Percentiles rank a stretch among this genome's conserved stretches.
phyloP scores from a whole-genome alignment of 2,113 vertebrate genomes.

The Leucosticte australis region DNA sequence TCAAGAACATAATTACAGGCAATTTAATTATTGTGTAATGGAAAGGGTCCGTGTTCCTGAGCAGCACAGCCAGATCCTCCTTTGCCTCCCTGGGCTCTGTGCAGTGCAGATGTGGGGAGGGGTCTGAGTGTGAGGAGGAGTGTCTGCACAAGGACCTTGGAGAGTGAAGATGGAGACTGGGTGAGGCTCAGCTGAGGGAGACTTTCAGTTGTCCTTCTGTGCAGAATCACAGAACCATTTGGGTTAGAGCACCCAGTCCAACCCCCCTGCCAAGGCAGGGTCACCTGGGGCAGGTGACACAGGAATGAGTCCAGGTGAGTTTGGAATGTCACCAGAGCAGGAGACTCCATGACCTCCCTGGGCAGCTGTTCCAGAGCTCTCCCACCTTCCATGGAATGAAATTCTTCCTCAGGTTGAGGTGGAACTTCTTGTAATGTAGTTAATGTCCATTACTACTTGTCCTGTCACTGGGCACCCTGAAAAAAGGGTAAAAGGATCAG shows the following conservation, averaged over 20 bases:
- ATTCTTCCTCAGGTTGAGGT: background rate
- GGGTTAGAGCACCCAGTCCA: background rate
- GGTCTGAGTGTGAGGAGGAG: background rate
- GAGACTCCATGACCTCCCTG: background rate
- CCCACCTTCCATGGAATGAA: background rate
- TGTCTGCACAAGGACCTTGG: background rate
- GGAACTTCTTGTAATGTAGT: no score
- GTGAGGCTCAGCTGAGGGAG: background rate
- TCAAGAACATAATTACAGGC: constrained; percentile 51
- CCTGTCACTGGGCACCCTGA: background rate
- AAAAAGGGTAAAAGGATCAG: background rate
- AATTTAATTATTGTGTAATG: constrained; percentile 54
- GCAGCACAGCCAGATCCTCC: background rate
- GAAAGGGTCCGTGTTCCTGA: background rate
- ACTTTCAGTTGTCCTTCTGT: background rate
- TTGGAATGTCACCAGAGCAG: background rate
- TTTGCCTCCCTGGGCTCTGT: background rate
- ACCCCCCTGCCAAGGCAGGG: background rate
- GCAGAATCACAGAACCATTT: background rate
- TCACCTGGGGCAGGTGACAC: background rate
- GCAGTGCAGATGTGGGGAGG: background rate
- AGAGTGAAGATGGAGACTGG: background rate
- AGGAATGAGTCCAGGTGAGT: background rate
- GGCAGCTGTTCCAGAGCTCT: background rate
- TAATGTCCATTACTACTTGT: background rate